Conservation (phyloP, 1,140 invertebrate genomes). For the Drosophila littoralis region DNA sequence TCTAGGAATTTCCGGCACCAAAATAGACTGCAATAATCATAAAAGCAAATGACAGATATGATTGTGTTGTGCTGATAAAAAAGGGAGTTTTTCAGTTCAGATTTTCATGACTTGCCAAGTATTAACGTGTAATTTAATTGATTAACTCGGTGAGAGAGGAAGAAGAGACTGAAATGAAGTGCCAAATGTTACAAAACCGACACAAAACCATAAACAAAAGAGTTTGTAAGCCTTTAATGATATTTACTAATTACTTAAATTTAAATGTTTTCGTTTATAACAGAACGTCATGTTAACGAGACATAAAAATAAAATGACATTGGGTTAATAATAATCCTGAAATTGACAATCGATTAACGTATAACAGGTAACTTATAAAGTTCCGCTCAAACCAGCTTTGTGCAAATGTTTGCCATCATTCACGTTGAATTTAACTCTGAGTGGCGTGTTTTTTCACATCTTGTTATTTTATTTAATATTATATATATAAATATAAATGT, state of each 20-base stretch:
- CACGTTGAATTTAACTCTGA: not conserved
- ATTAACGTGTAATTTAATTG: conserved; percentile 6
- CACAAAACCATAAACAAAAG: not conserved
- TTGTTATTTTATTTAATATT: not conserved
- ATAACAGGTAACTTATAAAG: not conserved
- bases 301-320: not conserved
- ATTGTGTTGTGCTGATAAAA: conserved; percentile 33
- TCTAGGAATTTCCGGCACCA: conserved; percentile 52
- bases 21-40: conserved; percentile 31
- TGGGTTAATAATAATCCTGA: not conserved
- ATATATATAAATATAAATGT: not conserved
- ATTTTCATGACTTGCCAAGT: conserved; percentile 8
- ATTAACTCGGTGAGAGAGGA: not conserved
- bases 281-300: no score
- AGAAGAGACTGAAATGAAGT: not conserved
- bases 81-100: conserved; percentile 18
- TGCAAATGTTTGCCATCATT: conserved; percentile 10
- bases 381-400: not conserved
- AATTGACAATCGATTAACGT: not conserved
- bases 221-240: not conserved
- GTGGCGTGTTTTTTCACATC: not conserved
- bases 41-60: conserved; percentile 26
- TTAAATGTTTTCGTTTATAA: not conserved
- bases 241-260: not conserved
- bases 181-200: conserved; percentile 10